These are phyloP conservation scores for Strix uralensis DNA, from an alignment of 2,113 vertebrate species.

Conservation along the genomic window DNA sequence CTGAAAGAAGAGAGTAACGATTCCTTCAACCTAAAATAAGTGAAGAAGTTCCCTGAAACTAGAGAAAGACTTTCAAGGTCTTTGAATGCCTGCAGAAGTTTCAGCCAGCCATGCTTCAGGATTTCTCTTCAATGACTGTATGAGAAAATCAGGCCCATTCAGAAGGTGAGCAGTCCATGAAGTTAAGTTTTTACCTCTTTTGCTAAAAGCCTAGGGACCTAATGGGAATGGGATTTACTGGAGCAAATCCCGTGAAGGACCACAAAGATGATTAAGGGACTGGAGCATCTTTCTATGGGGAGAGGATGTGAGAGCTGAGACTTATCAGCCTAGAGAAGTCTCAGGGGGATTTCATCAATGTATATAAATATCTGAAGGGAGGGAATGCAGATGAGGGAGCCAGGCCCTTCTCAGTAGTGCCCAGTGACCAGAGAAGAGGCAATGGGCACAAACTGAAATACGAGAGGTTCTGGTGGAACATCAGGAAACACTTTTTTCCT, in stretches of 20 bases:
- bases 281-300: neutral
- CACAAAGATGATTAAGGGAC: neutral
- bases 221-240: neutral
- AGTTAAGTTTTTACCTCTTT: neutral
- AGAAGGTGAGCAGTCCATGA: neutral
- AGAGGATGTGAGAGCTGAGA: neutral
- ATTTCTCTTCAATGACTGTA: neutral
- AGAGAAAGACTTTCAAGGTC: neutral
- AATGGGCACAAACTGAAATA: neutral
- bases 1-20: fast-evolving
- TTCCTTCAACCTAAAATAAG: neutral
- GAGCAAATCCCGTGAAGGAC: neutral
- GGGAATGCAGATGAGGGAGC: neutral
- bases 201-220: neutral
- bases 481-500: neutral
- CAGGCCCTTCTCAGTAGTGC: neutral
- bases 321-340: neutral
- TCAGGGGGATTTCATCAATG: neutral
- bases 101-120: neutral
- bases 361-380: neutral
- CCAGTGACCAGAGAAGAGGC: neutral
- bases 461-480: neutral
- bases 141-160: neutral
- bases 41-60: neutral
- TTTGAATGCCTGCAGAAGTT: neutral